Conservation (phyloP, 2,113 vertebrate genomes). For the Mus spicilegus region DNA sequence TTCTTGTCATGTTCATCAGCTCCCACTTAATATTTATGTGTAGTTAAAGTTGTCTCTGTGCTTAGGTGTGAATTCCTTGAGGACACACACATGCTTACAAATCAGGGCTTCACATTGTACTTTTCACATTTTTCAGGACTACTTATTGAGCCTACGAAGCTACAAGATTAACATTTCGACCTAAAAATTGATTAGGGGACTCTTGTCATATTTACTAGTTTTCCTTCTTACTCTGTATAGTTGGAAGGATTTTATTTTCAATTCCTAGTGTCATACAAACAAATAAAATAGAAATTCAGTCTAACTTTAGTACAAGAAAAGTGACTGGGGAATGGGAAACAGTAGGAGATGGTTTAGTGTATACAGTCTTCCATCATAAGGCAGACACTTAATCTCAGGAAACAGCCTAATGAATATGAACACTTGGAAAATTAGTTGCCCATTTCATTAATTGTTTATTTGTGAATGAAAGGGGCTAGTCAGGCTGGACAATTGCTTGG, state of each 20-base stretch:
- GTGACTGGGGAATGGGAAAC: not conserved
- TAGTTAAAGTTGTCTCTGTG: constrained; percentile 56
- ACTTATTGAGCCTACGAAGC: not conserved
- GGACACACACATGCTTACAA: constrained; percentile 44
- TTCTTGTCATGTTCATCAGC: constrained; percentile 52
- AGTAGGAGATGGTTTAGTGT: constrained; percentile 50
- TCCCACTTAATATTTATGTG: constrained; percentile 63
- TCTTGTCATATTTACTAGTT: constrained; percentile 1
- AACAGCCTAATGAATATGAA: constrained; percentile 88
- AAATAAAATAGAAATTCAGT: constrained; percentile 44
- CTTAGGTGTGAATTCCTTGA: constrained; percentile 55
- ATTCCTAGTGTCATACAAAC: not conserved
- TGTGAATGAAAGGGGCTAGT: constrained; percentile 86
- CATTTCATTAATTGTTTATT: constrained; percentile 90
- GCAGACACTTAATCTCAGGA: constrained; percentile 88
- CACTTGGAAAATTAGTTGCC: constrained; percentile 88
- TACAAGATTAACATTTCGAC: constrained; percentile 4
- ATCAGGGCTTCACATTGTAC: constrained; percentile 29
- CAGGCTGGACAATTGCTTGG: constrained; percentile 84
- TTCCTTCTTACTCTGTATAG: not conserved
- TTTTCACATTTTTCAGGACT: constrained; percentile 67
- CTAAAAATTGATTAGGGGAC: constrained; percentile 27
- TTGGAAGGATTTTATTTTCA: constrained; percentile 49
- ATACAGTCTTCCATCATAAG: constrained; percentile 76
- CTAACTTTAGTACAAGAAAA: constrained; percentile 63